These are phyloP conservation scores for Himantopus leucocephalus DNA, from an alignment of 2,113 vertebrate genomes.

Conservation along the genomic window DNA sequence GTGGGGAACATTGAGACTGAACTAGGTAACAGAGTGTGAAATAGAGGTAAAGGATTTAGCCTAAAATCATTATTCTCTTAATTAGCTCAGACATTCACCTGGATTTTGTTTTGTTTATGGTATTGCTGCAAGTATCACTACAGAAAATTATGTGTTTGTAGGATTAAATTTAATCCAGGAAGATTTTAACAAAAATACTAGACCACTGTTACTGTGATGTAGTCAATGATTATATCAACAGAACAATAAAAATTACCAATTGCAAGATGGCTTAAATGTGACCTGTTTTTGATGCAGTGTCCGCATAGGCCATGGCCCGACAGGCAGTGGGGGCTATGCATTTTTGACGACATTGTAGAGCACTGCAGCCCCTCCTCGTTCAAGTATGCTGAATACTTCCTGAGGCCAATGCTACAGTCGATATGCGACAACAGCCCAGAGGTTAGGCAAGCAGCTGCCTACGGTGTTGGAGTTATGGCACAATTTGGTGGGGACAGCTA, in stretches of 20 bases:
- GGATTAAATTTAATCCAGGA: not conserved
- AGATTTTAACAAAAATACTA: not conserved
- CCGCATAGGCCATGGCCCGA: conserved; percentile 95
- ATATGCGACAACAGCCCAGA: conserved; percentile 92
- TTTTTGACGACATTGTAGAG: conserved; percentile 95
- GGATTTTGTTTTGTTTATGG: not conserved
- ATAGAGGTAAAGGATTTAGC: not conserved
- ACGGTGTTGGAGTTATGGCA: conserved; percentile 95
- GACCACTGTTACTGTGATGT: not conserved
- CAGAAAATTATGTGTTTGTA: not conserved
- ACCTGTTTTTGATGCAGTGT: conserved; percentile 75
- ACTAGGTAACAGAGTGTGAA: not conserved
- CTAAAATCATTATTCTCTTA: not conserved
- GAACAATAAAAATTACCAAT: not conserved
- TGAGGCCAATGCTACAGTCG: conserved; percentile 90
- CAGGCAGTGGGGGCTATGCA: conserved; percentile 97
- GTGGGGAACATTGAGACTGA: not conserved
- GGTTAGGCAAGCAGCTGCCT: conserved; percentile 94
- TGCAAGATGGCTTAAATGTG: not conserved
- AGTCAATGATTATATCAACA: too few species aligned
- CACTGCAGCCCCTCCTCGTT: conserved; percentile 97
- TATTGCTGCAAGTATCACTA: not conserved
- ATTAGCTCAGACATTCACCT: not conserved
- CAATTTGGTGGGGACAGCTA: conserved; percentile 96
- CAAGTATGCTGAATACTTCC: conserved; percentile 92